Evolutionary conservation across 2,113 vertebrate genomes (phyloP), one percentile per base, ranked within the genome.

Genomic region (Alligator mississippiensis): DNA sequence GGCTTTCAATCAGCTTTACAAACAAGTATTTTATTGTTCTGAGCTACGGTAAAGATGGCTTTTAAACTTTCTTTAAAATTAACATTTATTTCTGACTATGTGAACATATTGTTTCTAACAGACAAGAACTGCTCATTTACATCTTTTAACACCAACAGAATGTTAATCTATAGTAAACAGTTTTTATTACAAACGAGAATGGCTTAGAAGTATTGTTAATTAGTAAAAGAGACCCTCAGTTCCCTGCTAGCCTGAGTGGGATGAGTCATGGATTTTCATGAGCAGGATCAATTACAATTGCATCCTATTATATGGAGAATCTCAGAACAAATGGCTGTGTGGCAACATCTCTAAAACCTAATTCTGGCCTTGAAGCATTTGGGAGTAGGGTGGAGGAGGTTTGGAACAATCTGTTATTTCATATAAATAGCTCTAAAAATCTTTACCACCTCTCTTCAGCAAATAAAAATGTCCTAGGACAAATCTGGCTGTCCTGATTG

Each of bases 121-220:
- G 94, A 89, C 94, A 93, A 80, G 80, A 95, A 80, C 63, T 90
- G 79, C 58, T 97, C 94, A 88, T 97, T 97, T 96, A 80, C 94
- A 94, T 94, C 70, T 94, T 84, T 77, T 62, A 95, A 82, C 93
- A 93, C 62, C 92, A 94, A 96, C 94, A 97, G 82, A 92, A 92
- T 15, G 93, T 92, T 92, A 90, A 93, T 92, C 91, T 88, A 4
- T 80, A 90, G 94, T 92, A 97, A 97, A 97, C 90, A 95, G 27
- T 76, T 63, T 4, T 87, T 70, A 92, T 96, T 89, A 82, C 70
- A 91, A 91, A 82, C 68, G 77, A 90, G 85, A 84, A 90, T 1
- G 59, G 86, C 84, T 93, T 93, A 77, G 68, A 68, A 84, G 72
- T 61, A 63, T 61, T 77, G 88, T 16, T 96, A 85, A 96, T 97